Base-by-base conservation (phyloP, 2,113 vertebrate genomes). In the Electrona antarctica region DNA sequence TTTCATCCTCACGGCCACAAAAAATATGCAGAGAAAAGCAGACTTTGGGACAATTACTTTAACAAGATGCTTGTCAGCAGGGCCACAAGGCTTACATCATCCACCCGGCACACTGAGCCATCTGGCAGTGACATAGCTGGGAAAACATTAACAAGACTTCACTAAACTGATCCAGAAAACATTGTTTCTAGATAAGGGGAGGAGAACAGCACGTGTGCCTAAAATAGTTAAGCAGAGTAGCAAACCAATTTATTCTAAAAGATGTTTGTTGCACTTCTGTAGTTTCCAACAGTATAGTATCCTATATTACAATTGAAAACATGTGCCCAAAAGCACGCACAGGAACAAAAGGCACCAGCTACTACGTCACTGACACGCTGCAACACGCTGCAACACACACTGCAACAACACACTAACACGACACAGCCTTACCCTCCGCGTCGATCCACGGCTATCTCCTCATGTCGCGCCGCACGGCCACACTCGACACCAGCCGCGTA, bases 31-130 rank as follows among this genome's bases (percentile, higher is more conserved):
- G 60, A 64, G 45, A 68, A 57, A 60, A 58, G 60, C 48, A 28
- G 6, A 56, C 11, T 45, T 59, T 45, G 9, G 6, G 13, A 45
- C 33, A 15, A 14, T 59, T 13, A 13, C 3, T 56, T 78, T 74
- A 60, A 73, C 47, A 56, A 49, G 41, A 50, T n/a, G 48, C 15
- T 33, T 33, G 21, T 76, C 57, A 48, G 33, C 12, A 45, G 48
- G 56, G 15, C 47, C 3, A 11, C 29, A 41, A 47, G 13, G 54
- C 60, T 69, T 46, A 81, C 76, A 67, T 77, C 78, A 79, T 56
- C 41, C 21, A 41, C 41, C 6, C 7, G 33, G 45, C 11, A 48
- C 48, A 59, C 48, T 13, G 4, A 29, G 29, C 15, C n/a, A 29
- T 74, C 56, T 78, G 72, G 56, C 58, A 8, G 21, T 11, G 13